Conservation (phyloP, 1,140 invertebrate genomes). For the Arion vulgaris region DNA sequence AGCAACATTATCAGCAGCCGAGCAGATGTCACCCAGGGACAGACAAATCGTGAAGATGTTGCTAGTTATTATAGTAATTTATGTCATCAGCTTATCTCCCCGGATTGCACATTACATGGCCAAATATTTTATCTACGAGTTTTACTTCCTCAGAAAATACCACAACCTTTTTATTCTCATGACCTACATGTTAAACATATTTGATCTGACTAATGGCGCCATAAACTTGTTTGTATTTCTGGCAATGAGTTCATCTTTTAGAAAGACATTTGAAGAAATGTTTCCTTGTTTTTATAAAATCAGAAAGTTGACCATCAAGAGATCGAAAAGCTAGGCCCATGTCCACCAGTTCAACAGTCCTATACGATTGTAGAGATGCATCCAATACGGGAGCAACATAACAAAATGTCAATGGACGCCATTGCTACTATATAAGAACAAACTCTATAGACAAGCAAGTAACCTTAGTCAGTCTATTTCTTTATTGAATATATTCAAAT, state of each 20-base stretch:
- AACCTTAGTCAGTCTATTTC: too few species aligned
- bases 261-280: neutral
- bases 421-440: too few species aligned
- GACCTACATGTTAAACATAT: neutral
- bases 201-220: neutral
- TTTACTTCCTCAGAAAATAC: conserved; percentile 14
- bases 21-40: neutral
- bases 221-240: conserved; percentile 8
- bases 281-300: neutral
- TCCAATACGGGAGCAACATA: too few species aligned
- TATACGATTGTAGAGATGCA: too few species aligned
- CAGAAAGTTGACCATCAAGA: too few species aligned
- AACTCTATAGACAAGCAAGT: too few species aligned
- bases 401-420: too few species aligned
- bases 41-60: conserved; percentile 22
- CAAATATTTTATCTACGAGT: conserved; percentile 32
- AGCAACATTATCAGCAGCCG: too few species aligned
- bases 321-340: too few species aligned
- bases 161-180: conserved; percentile 15
- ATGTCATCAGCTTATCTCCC: conserved; percentile 20
- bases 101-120: conserved; percentile 26
- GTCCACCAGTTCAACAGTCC: too few species aligned
- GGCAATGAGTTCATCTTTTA: neutral
- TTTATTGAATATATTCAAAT: too few species aligned
- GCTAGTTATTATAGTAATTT: conserved; percentile 2